Evolutionary conservation across 2,113 vertebrate species (phyloP), one percentile per base, ranked within the genome.

Genomic region (Ceyx melanurus): DNA sequence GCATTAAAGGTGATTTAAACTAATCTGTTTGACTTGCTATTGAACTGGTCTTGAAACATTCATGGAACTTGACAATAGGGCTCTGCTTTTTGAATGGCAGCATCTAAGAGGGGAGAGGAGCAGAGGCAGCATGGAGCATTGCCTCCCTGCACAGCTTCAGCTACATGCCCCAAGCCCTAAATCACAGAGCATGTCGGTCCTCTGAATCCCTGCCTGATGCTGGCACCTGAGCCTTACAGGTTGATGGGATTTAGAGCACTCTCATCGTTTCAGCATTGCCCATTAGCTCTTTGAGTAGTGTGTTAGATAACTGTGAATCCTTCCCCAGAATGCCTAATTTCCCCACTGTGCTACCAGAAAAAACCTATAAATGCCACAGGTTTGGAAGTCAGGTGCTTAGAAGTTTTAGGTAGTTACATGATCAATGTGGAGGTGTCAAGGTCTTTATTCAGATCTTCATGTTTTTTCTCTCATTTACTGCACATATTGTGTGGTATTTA

Each of bases 1-100:
- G 71, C 71, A 43, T 61, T 87, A 89, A 82, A 82, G 62, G 81
- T 67, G 91, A 87, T 89, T 92, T 91, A 87, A 92, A 86, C 62
- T 58, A 53, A 89, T 85, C 87, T 76, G 21, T 85, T 91, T 73
- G 89, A 82, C 78, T 85, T 73, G 60, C 23, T 82, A 65, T 58
- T 88, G 78, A 92, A 70, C 82, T 60, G 60, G 51, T 56, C 75
- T 85, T 74, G 78, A 79, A 82, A 58, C 50, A 15, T 20, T 57
- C 87, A 13, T 71, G 78, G 66, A 68, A 1, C 15, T 48, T 2
- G 13, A 31, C 75, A 76, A 10, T 4, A 10, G 54, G 50, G 31
- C 72, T 90, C 51, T 70, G 60, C 75, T 70, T 62, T 58, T 62
- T 13, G 65, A 40, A 45, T 19, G 62, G 67, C 75, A 71, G 61